Evolutionary conservation across 2,888 invertebrate species (phyloP), one percentile per base, ranked within the genome.

Genomic region (Drosophila merina): DNA sequence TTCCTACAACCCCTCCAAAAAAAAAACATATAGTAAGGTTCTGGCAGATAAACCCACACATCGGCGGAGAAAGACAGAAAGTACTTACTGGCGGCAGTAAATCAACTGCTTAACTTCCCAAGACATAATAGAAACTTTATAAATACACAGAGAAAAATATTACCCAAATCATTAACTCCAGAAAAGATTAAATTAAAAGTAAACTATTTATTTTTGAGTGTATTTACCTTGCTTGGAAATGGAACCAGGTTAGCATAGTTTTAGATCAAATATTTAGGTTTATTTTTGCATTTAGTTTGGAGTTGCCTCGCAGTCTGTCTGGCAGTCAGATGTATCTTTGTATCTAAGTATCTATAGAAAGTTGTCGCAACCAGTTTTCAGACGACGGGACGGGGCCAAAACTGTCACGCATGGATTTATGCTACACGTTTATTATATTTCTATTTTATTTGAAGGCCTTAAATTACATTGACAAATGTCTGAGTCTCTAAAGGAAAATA

Each of bases 321-420:
- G 26, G 31, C 31, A 54, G 45, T 38, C 57, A 67, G 55, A 64
- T 64, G 68, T 64, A 52, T 60, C 30, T 63, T n/a, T 54, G 50
- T 58, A 45, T 63, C 58, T 67, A 56, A 57, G 74, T 60, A 74
- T 63, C 72, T 75, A 74, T 86, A 86, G 85, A 86, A 86, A 86
- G 85, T 86, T 86, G 85, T 80, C 86, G 71, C 86, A 88, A 86
- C 85, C 85, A 86, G 88, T 86, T 86, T 85, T 31, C 28, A 54
- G 42, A 31, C 25, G 44, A n/a, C n/a, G 48, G 28, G 48, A 42
- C 4, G 45, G 57, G 30, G 40, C 10, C 50, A 51, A 67, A 57
- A 57, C 81, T 81, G 81, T 85, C 81, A 85, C 82, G 86, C 81
- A 82, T 82, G 74, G 77, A 87, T 82, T 82, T 82, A 82, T 87